Evolutionary conservation across 2,888 invertebrate genomes (phyloP).

Genomic region (Siphonodentalium dalli): DNA sequence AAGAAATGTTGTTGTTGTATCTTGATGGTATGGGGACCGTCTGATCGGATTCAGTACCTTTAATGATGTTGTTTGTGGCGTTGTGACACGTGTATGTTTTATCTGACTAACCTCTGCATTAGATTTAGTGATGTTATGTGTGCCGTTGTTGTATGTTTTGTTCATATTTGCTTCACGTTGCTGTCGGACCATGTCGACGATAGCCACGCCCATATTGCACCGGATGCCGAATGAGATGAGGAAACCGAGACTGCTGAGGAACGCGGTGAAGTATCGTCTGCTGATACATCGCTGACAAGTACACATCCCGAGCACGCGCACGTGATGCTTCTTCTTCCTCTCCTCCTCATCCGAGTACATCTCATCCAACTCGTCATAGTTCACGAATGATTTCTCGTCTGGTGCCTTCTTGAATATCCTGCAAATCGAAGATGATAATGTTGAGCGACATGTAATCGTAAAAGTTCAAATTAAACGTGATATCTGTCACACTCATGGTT

Average conservation of each 20-base stretch:
- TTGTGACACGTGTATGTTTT: too few relatives aligned
- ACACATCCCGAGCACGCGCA: constrained; percentile 21
- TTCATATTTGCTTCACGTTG: too few relatives aligned
- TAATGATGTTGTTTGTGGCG: too few relatives aligned
- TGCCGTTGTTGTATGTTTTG: too few relatives aligned
- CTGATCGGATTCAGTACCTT: too few relatives aligned
- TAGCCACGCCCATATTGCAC: constrained; percentile 98
- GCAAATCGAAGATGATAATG: constrained; percentile 28
- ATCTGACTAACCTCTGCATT: too few relatives aligned
- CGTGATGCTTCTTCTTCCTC: constrained; percentile 24
- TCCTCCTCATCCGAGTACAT: constrained; percentile 51
- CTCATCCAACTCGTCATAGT: constrained; percentile 62
- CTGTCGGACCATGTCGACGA: constrained; percentile 82
- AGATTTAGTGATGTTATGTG: too few relatives aligned
- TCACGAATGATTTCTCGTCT: constrained; percentile 58
- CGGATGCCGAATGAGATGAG: constrained; percentile 82
- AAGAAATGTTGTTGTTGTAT: too few relatives aligned
- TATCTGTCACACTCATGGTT: too few relatives aligned
- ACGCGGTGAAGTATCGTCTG: constrained; percentile 62
- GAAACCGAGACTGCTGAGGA: constrained; percentile 67
- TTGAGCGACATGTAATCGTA: too few relatives aligned
- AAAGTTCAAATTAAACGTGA: too few relatives aligned
- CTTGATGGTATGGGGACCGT: too few relatives aligned
- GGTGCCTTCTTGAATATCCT: constrained; percentile 50
- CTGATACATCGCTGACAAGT: constrained; percentile 31